A percentile compares a stretch with the other conserved stretches of the same genome.
These are phyloP conservation scores for Aromia moschata DNA, from an alignment of 2,888 invertebrate species.

Conservation along the genomic window DNA sequence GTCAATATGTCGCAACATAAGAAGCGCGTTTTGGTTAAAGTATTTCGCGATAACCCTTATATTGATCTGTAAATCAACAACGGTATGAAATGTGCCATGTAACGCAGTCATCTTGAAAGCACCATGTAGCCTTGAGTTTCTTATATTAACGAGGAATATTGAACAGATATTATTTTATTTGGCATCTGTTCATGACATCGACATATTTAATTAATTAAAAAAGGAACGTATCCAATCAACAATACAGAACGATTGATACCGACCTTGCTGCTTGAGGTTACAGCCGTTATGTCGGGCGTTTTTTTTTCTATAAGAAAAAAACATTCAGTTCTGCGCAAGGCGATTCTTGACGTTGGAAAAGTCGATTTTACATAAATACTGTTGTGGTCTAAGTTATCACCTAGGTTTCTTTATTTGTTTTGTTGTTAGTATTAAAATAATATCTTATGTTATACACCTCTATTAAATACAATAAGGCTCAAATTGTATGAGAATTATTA, in stretches of 20 bases:
- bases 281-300: not conserved
- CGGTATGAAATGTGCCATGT: constrained; percentile 1
- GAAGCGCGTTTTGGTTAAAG: no score
- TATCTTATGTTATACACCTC: no score
- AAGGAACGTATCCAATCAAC: not conserved
- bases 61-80: not conserved
- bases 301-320: not conserved
- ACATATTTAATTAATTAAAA: constrained; percentile 5
- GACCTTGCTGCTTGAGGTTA: not conserved
- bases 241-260: not conserved
- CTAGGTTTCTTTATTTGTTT: no score
- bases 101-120: constrained; percentile 7
- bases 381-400: no score
- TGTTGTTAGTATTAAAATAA: no score
- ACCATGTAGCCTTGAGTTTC: not conserved
- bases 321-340: not conserved
- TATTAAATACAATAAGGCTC: no score
- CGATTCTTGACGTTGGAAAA: no score
- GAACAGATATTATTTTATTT: constrained; percentile 20
- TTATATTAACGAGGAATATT: not conserved
- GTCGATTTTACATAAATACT: no score
- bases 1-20: no score
- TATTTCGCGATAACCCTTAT: no score
- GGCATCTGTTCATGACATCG: constrained; percentile 16
- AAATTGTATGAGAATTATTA: no score